phyloP scores from a whole-genome alignment of 2,797 vertebrate genomes.

The Chelidonichthys spinosus region DNA sequence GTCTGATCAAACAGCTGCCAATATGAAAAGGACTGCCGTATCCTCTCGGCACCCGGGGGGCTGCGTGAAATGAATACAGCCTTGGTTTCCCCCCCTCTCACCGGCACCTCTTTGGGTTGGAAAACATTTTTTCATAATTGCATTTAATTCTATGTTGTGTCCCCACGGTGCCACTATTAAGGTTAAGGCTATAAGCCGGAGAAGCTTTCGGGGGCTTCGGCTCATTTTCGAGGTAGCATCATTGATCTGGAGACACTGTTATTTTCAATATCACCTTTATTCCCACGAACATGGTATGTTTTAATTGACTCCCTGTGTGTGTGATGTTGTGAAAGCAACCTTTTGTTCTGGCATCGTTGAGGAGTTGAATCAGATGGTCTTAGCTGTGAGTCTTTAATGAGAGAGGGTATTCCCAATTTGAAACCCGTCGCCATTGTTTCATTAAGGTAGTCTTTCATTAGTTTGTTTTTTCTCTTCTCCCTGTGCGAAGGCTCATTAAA shows the following conservation, averaged over 20 bases:
- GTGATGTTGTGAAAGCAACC: slow-evolving; percentile 56
- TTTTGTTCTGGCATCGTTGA: slow-evolving; percentile 54
- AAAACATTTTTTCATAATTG: slow-evolving; percentile 83
- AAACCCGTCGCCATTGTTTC: slow-evolving; percentile 68
- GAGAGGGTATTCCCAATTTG: slow-evolving; percentile 69
- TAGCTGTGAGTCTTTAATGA: slow-evolving; percentile 64
- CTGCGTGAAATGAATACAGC: slow-evolving; percentile 74
- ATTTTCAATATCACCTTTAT: slow-evolving; percentile 66
- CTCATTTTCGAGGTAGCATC: slow-evolving; percentile 57
- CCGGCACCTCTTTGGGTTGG: slow-evolving; percentile 71
- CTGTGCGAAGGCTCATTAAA: slow-evolving; percentile 63
- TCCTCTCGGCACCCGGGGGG: slow-evolving; percentile 74
- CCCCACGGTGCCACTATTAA: slow-evolving; percentile 74
- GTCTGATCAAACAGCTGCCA: slow-evolving; percentile 81
- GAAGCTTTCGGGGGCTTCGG: slow-evolving; percentile 65
- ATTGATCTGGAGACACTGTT: slow-evolving; percentile 69
- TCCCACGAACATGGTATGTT: slow-evolving; percentile 42
- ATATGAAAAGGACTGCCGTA: slow-evolving; percentile 79
- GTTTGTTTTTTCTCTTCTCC: slow-evolving; percentile 39
- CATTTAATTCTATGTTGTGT: slow-evolving; percentile 83
- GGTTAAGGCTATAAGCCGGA: slow-evolving; percentile 68
- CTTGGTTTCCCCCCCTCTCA: slow-evolving; percentile 61
- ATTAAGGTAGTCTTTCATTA: slow-evolving; percentile 70
- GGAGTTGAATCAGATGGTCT: slow-evolving; percentile 58
- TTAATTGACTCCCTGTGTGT: slow-evolving; percentile 59